These are phyloP conservation scores for Sarcophaga bullata DNA, from an alignment of 1,140 invertebrate genomes.

Conservation along the genomic window DNA sequence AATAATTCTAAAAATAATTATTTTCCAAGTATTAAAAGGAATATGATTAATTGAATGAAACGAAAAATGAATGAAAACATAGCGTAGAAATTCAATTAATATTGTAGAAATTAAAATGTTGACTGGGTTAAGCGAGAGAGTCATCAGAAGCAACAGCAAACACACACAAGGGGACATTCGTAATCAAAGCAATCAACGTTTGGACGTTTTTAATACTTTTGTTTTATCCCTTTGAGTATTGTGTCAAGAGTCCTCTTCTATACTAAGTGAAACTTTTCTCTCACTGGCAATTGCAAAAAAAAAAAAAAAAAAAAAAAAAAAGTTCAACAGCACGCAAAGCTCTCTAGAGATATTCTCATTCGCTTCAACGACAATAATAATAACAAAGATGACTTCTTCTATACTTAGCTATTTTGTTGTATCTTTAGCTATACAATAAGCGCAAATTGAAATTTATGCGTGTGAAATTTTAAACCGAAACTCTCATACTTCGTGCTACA, in stretches of 20 bases:
- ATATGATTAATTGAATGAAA: too few relatives aligned
- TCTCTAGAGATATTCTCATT: slow-evolving; percentile 34
- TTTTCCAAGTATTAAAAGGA: too few relatives aligned
- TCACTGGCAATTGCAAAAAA: neutral
- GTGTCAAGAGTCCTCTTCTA: slow-evolving; percentile 33
- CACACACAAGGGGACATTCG: slow-evolving; percentile 33
- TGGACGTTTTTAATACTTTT: slow-evolving; percentile 41
- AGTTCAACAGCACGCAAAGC: slow-evolving; percentile 38
- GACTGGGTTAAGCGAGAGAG: neutral
- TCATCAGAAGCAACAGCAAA: slow-evolving; percentile 11
- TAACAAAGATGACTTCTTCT: slow-evolving; percentile 1
- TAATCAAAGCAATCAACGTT: slow-evolving; percentile 39
- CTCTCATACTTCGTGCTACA: neutral
- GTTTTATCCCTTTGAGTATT: slow-evolving; percentile 40
- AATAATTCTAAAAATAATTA: too few relatives aligned
- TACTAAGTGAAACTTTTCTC: slow-evolving; percentile 15
- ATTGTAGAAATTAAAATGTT: neutral
- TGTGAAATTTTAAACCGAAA: slow-evolving; percentile 33
- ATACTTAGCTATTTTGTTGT: too few relatives aligned
- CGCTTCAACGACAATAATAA: slow-evolving; percentile 23
- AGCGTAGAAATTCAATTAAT: too few relatives aligned
- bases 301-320: neutral
- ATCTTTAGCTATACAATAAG: slow-evolving; percentile 17
- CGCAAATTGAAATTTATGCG: slow-evolving; percentile 40
- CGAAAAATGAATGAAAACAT: too few relatives aligned